Conservation (phyloP, 37 sponge, comb jelly and placozoan genomes). For the Spongia lamella region DNA sequence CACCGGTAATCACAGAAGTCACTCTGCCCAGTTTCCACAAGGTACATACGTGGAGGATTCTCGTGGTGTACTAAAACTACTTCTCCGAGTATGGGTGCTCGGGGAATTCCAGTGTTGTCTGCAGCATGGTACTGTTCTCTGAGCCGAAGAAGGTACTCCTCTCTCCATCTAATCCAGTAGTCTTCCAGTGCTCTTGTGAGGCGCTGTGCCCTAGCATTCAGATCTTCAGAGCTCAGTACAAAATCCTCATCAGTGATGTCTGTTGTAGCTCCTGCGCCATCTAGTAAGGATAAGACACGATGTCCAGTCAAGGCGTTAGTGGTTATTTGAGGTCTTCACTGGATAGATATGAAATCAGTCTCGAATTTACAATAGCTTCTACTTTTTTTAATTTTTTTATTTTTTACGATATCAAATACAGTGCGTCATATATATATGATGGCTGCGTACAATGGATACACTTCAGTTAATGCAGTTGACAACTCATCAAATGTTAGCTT, state of each 20-base stretch:
- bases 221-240: not conserved
- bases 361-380: conserved; percentile 26
- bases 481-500: conserved; percentile 23
- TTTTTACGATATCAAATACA: no score
- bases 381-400: no score
- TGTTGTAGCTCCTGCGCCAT: not conserved
- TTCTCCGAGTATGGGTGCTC: no score
- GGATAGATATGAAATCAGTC: conserved; percentile 22
- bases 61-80: no score
- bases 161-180: conserved; percentile 30
- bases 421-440: no score
- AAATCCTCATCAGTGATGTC: conserved; percentile 3
- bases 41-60: no score
- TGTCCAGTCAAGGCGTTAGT: conserved; percentile 20
- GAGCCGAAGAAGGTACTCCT: conserved; percentile 15
- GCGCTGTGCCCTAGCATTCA: no score
- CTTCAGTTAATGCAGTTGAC: conserved; percentile 21
- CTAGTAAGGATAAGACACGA: conserved; percentile 11
- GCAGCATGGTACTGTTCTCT: not conserved
- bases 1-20: no score
- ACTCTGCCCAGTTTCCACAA: no score
- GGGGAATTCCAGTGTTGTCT: no score
- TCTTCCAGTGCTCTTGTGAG: conserved; percentile 3
- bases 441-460: no score
- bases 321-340: conserved; percentile 5